phyloP scores from a whole-genome alignment of 2,888 invertebrate genomes.

The Pterostichus madidus region DNA sequence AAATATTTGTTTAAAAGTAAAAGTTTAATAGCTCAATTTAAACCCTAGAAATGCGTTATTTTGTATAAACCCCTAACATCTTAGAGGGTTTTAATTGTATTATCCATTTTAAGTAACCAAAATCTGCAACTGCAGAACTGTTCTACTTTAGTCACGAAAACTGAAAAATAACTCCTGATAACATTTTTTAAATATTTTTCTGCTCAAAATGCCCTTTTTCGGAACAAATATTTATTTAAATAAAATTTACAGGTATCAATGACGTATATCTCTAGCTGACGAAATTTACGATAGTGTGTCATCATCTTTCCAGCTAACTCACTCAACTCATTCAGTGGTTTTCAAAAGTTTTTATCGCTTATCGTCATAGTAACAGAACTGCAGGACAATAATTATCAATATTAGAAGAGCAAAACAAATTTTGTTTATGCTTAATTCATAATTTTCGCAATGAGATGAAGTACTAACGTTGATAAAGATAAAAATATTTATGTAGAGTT shows the following conservation, averaged over 20 bases:
- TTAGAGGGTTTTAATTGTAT: no score
- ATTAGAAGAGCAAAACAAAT: constrained; percentile 21
- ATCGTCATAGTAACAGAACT: constrained; percentile 16
- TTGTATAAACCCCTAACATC: no score
- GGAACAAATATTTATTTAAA: no score
- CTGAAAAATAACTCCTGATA: no score
- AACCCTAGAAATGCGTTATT: no score
- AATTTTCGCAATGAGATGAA: constrained; percentile 20
- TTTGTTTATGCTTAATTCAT: neutral
- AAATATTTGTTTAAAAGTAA: no score
- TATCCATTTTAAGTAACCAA: no score
- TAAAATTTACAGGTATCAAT: neutral
- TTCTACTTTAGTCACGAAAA: no score
- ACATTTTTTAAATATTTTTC: no score
- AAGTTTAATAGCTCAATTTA: no score
- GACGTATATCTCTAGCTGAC: constrained; percentile 44
- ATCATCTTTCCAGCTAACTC: constrained; percentile 44
- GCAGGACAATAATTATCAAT: neutral
- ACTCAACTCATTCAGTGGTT: neutral
- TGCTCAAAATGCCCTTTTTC: no score
- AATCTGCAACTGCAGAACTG: no score
- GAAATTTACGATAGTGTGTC: constrained; percentile 37
- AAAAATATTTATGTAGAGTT: neutral
- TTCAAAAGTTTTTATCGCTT: constrained; percentile 42
- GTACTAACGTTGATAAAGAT: constrained; percentile 9